A percentile compares a stretch with the other conserved stretches of the same genome.
Evolutionary conservation across 2,113 vertebrate genomes (phyloP).

Genomic region (Pholis gunnellus): DNA sequence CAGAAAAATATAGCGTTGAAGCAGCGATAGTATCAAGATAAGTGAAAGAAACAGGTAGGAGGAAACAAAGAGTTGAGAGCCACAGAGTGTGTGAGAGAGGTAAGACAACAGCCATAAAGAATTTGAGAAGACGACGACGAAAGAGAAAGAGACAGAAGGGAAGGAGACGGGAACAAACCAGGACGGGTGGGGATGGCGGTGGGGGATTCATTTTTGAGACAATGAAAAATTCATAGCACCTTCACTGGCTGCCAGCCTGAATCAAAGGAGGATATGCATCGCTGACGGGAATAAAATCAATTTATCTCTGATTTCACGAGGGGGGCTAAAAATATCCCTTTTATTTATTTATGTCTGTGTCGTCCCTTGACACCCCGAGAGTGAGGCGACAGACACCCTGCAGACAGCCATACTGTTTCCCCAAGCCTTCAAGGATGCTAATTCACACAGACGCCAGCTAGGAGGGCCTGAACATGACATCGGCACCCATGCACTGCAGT

Average conservation of each 20-base stretch:
- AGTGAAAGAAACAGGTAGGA: constrained; percentile 44
- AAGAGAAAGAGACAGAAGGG: constrained; percentile 34
- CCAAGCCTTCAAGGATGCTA: constrained; percentile 39
- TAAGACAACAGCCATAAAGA: constrained; percentile 41
- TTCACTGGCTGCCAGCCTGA: constrained; percentile 74
- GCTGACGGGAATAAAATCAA: constrained; percentile 76
- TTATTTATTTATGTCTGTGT: constrained; percentile 75
- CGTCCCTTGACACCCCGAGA: constrained; percentile 47
- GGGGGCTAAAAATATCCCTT: constrained; percentile 77
- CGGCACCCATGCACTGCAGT: neutral
- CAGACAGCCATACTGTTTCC: constrained; percentile 39
- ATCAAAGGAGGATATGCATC: constrained; percentile 76
- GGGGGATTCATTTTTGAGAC: constrained; percentile 66
- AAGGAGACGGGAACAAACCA: constrained; percentile 32
- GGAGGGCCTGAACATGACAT: constrained; percentile 32
- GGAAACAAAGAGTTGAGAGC: constrained; percentile 34
- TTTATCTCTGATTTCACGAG: constrained; percentile 78
- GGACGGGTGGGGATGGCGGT: neutral
- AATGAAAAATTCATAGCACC: constrained; percentile 79
- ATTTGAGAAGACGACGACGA: constrained; percentile 27
- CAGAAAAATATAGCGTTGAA: constrained; percentile 39
- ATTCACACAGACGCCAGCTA: constrained; percentile 40
- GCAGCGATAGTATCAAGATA: constrained; percentile 5
- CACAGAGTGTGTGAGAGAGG: neutral
- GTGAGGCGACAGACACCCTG: constrained; percentile 59